Conservation (phyloP, 1,140 invertebrate species). For the Diuraphis noxia region DNA sequence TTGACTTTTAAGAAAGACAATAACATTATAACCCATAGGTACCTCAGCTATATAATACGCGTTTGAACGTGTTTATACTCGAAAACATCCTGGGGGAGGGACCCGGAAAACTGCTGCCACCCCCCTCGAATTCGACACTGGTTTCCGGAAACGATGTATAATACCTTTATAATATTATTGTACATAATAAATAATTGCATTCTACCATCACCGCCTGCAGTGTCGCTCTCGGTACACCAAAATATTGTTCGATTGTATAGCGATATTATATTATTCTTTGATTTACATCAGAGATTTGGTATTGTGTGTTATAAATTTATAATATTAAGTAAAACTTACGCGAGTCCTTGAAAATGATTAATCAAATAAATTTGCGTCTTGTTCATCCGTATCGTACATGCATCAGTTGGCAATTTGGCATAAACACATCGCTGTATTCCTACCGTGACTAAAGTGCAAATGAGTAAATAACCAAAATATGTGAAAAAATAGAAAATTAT, state of each 20-base stretch:
- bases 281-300: not conserved
- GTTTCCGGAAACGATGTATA: not conserved
- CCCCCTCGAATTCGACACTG: not conserved
- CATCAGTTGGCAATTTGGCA: not conserved
- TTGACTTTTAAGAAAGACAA: no score
- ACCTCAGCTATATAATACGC: no score
- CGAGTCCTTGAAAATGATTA: conserved; percentile 20
- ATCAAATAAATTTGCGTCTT: not conserved
- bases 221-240: not conserved
- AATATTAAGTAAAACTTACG: not conserved
- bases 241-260: not conserved
- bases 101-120: not conserved
- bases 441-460: not conserved
- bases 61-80: not conserved
- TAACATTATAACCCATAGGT: not conserved
- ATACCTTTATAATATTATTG: not conserved
- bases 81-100: not conserved
- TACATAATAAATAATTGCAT: conserved; percentile 11
- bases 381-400: not conserved
- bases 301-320: not conserved
- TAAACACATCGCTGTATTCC: no score
- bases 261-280: not conserved
- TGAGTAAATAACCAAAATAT: not conserved
- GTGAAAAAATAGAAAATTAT: not conserved
- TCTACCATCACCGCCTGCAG: not conserved